Evolutionary conservation across 2,888 invertebrate species (phyloP).

Genomic region (Stenurella melanura): DNA sequence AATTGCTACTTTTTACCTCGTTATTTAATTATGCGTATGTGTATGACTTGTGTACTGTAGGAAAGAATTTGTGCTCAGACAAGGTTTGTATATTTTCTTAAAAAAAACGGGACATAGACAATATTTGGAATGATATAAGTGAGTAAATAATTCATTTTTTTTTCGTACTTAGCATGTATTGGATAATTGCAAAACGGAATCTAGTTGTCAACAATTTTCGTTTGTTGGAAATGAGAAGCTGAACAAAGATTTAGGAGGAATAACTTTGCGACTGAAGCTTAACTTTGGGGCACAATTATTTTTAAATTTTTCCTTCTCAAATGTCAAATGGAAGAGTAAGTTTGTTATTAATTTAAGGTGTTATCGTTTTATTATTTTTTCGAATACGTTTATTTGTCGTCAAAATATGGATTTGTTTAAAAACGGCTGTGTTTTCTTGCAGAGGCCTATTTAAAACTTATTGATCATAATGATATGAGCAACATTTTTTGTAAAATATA

Average conservation of each 20-base stretch:
- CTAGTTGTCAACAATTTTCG: constrained; percentile 41
- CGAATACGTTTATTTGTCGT: not conserved
- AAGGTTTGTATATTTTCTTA: constrained; percentile 43
- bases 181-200: constrained; percentile 30
- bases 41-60: constrained; percentile 40
- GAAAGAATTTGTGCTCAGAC: constrained; percentile 38
- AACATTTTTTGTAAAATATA: constrained; percentile 52
- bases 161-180: constrained; percentile 19
- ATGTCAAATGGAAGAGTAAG: constrained; percentile 57
- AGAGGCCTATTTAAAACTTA: constrained; percentile 55
- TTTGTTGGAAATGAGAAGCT: constrained; percentile 42
- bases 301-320: constrained; percentile 50
- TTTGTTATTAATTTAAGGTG: not conserved
- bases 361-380: too few relatives aligned
- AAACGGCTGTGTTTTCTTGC: constrained; percentile 39
- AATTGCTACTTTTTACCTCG: constrained; percentile 26
- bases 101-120: constrained; percentile 22
- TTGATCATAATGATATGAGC: constrained; percentile 46
- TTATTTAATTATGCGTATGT: constrained; percentile 26
- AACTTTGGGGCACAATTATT: constrained; percentile 21
- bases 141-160: not conserved
- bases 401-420: not conserved
- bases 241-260: constrained; percentile 43
- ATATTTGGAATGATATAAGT: not conserved
- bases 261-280: constrained; percentile 38